Percentiles rank a stretch among this genome's conserved stretches.
These are phyloP conservation scores for Acronicta alni DNA, from an alignment of 2,888 invertebrate species.

Conservation along the genomic window DNA sequence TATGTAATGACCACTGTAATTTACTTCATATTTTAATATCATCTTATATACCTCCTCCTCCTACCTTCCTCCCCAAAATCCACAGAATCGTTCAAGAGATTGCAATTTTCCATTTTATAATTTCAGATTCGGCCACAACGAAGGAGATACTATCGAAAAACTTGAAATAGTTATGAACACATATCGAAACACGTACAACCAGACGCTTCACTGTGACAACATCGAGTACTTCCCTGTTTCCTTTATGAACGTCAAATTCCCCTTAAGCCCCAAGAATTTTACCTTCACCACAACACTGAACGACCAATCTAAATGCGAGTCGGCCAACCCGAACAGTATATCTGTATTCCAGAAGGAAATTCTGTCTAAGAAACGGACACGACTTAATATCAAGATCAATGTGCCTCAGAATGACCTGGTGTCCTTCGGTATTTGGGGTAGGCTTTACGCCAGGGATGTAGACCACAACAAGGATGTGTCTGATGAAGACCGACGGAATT, in stretches of 20 bases:
- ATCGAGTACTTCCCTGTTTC: constrained; percentile 86
- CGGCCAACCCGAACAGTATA: constrained; percentile 10
- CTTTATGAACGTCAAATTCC: constrained; percentile 83
- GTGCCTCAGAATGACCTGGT: constrained; percentile 78
- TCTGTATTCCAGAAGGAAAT: constrained; percentile 45
- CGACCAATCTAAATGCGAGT: constrained; percentile 35
- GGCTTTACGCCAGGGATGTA: constrained; percentile 85
- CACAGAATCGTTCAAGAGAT: not conserved
- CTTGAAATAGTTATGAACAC: constrained; percentile 84
- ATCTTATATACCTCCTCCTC: no score
- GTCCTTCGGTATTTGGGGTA: constrained; percentile 83
- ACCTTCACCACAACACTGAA: constrained; percentile 46
- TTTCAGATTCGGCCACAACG: constrained; percentile 82
- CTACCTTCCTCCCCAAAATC: no score
- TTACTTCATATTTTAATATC: no score
- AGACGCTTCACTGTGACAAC: constrained; percentile 73
- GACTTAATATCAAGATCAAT: constrained; percentile 68
- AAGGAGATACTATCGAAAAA: constrained; percentile 76
- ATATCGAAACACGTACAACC: constrained; percentile 70
- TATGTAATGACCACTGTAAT: no score
- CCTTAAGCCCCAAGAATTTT: constrained; percentile 75
- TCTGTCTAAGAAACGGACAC: constrained; percentile 47
- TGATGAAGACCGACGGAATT: constrained; percentile 67
- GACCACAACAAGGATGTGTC: constrained; percentile 65
- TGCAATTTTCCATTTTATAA: not conserved